These are phyloP conservation scores for Arctopsyche grandis DNA, from an alignment of 1,140 invertebrate species.

Conservation along the genomic window DNA sequence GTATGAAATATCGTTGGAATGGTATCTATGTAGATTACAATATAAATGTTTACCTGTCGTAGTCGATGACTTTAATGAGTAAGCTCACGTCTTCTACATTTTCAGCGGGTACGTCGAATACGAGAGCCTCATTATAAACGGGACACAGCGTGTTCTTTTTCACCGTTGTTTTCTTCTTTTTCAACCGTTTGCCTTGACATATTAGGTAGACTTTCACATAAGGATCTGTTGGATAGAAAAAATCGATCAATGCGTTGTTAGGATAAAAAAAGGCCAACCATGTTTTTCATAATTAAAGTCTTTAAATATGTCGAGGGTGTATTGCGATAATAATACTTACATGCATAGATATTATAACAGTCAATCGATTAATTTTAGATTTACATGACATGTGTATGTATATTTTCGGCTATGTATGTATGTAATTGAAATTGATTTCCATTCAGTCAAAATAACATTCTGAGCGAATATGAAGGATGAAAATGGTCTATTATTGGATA, in stretches of 20 bases:
- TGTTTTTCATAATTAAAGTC: background rate
- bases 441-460: no score
- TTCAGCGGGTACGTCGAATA: conserved; percentile 79
- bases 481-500: background rate
- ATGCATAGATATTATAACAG: no score
- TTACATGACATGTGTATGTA: no score
- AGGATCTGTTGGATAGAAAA: conserved; percentile 69
- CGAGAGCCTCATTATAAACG: conserved; percentile 88
- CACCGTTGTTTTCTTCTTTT: conserved; percentile 92
- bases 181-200: conserved; percentile 79
- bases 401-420: no score
- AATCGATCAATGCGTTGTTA: conserved; percentile 31
- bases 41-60: conserved; percentile 77
- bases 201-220: conserved; percentile 87
- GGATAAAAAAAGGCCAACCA: background rate
- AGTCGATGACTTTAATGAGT: conserved; percentile 89
- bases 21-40: background rate
- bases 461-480: no score
- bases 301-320: no score
- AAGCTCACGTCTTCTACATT: conserved; percentile 85
- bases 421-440: no score
- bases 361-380: no score
- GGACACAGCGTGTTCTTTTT: conserved; percentile 86
- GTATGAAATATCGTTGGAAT: background rate
- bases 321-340: no score